Conservation (phyloP, 2,888 invertebrate genomes). For the Molorchus minor region DNA sequence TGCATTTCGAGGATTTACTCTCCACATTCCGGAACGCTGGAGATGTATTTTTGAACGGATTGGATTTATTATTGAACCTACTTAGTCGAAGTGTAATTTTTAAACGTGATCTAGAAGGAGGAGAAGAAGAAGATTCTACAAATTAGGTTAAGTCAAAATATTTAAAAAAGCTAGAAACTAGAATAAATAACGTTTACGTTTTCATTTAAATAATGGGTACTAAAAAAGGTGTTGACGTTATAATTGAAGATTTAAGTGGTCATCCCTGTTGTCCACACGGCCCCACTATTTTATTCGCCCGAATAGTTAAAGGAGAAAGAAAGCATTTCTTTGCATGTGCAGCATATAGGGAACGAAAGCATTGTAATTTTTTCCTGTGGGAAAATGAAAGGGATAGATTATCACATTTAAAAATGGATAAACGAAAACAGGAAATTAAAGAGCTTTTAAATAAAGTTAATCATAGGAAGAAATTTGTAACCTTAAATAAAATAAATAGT, state of each 20-base stretch:
- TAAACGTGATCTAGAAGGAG: too few relatives aligned
- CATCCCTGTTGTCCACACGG: slow-evolving; percentile 82
- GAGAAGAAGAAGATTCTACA: too few relatives aligned
- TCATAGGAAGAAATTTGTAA: slow-evolving; percentile 66
- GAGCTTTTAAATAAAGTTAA: slow-evolving; percentile 64
- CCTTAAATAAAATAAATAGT: slow-evolving; percentile 65
- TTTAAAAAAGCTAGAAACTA: too few relatives aligned
- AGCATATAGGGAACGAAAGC: slow-evolving; percentile 81
- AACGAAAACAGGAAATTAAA: slow-evolving; percentile 65
- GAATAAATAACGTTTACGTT: too few relatives aligned
- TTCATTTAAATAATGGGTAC: not conserved
- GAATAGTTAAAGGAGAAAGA: slow-evolving; percentile 54
- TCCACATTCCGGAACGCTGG: too few relatives aligned
- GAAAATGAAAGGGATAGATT: slow-evolving; percentile 64
- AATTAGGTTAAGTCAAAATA: too few relatives aligned
- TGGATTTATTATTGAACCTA: too few relatives aligned
- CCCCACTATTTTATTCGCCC: slow-evolving; percentile 77
- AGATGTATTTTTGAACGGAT: too few relatives aligned
- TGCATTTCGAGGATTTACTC: too few relatives aligned
- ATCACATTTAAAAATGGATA: slow-evolving; percentile 55
- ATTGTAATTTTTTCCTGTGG: slow-evolving; percentile 76
- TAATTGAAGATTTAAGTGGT: slow-evolving; percentile 66
- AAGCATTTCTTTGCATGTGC: slow-evolving; percentile 82
- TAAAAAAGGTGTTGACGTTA: slow-evolving; percentile 62
- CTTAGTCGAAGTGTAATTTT: too few relatives aligned